Conservation (phyloP, 2,888 invertebrate genomes). For the Acanthosepion lycidas region DNA sequence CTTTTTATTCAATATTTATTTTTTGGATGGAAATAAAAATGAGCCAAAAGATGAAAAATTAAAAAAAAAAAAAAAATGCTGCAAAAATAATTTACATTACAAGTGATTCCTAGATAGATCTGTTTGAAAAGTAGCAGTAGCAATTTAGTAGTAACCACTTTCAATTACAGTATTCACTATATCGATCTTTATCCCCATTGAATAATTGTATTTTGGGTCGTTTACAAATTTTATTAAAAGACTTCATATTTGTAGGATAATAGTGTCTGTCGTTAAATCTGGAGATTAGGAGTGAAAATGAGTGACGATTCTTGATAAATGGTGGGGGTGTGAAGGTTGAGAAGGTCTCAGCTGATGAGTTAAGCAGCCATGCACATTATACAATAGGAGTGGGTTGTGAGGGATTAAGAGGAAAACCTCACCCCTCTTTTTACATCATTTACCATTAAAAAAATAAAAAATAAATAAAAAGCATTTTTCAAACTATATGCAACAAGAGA, state of each 20-base stretch:
- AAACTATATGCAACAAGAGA: too few species aligned
- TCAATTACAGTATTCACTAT: neutral
- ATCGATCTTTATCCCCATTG: neutral
- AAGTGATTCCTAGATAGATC: neutral
- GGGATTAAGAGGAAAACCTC: neutral
- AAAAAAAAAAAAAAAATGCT: neutral
- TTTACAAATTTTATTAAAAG: neutral
- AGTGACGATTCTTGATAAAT: neutral
- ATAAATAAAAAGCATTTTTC: too few species aligned
- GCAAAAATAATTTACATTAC: neutral
- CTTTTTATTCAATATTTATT: neutral
- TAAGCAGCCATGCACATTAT: neutral
- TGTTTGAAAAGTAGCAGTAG: neutral
- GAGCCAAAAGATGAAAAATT: neutral
- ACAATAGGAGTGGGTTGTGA: neutral
- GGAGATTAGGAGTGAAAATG: too few species aligned
- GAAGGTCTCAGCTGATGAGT: neutral
- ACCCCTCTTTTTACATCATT: neutral
- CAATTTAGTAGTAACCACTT: slow-evolving; percentile 33
- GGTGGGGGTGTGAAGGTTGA: neutral
- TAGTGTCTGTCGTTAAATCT: too few species aligned
- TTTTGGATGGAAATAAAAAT: neutral
- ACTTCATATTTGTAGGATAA: too few species aligned
- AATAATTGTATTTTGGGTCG: neutral
- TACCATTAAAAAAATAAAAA: too few species aligned